phyloP scores from a whole-genome alignment of 1,140 invertebrate genomes.

The Drosophila cardini region DNA sequence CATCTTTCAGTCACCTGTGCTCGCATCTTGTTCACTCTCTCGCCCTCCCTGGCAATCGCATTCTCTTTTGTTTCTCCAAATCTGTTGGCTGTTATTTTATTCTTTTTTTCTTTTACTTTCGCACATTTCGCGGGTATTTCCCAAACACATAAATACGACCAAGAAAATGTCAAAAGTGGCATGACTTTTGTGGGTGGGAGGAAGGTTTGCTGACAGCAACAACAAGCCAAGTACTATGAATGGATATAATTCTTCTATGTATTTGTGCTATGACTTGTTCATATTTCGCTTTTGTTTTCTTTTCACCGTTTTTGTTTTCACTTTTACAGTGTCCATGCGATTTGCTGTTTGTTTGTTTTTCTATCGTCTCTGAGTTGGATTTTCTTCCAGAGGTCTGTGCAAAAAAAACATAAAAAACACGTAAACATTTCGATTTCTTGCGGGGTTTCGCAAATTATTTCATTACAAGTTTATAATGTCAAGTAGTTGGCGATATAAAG shows the following conservation, averaged over 20 bases:
- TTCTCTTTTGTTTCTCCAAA: slow-evolving; percentile 56
- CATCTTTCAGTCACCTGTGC: slow-evolving; percentile 70
- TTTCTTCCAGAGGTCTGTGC: slow-evolving; percentile 19
- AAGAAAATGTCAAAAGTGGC: slow-evolving; percentile 45
- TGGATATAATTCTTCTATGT: slow-evolving; percentile 36
- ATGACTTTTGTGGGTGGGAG: slow-evolving; percentile 33
- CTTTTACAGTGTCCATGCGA: slow-evolving; percentile 26
- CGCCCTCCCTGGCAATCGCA: neutral
- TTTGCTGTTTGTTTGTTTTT: slow-evolving; percentile 41
- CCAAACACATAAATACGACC: slow-evolving; percentile 52
- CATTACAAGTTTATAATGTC: slow-evolving; percentile 4
- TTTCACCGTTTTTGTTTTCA: slow-evolving; percentile 13
- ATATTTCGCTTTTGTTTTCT: slow-evolving; percentile 41
- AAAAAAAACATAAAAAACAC: too few relatives aligned
- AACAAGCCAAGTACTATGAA: slow-evolving; percentile 20
- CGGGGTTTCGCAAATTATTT: slow-evolving; percentile 23
- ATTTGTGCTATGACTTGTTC: slow-evolving; percentile 19
- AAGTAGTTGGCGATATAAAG: neutral
- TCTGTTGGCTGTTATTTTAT: slow-evolving; percentile 40
- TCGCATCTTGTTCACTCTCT: slow-evolving; percentile 24
- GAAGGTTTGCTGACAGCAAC: neutral
- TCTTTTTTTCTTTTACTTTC: neutral
- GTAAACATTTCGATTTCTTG: slow-evolving; percentile 44
- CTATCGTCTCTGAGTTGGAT: slow-evolving; percentile 25
- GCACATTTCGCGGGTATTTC: slow-evolving; percentile 77